A percentile compares a stretch with the other conserved stretches of the same genome.
Conservation (phyloP, 53 echinoderm and acorn worm genomes). For the Patiria pectinifera region DNA sequence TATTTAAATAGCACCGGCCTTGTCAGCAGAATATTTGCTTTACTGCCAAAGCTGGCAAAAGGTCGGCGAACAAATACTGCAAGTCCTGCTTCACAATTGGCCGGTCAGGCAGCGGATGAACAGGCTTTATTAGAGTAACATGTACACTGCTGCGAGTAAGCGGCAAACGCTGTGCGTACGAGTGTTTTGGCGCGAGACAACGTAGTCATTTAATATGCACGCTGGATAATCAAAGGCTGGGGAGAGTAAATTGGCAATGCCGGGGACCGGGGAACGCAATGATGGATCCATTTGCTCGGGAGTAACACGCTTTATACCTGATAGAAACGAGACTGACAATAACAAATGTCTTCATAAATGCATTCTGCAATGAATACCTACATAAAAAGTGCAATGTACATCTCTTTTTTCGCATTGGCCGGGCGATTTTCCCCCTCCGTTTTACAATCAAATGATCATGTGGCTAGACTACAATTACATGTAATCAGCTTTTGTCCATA, state of each 20-base stretch:
- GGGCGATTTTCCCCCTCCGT: no score
- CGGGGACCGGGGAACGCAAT: background rate
- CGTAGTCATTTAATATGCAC: slow-evolving; percentile 12
- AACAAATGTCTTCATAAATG: background rate
- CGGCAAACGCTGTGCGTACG: no score
- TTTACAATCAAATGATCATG: no score
- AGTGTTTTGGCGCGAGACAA: background rate
- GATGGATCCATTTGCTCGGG: background rate
- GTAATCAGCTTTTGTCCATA: no score
- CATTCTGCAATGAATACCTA: background rate
- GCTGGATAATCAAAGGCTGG: background rate
- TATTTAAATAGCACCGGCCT: background rate
- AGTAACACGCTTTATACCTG: background rate
- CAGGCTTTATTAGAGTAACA: background rate
- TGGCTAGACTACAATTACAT: no score
- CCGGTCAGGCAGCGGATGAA: background rate
- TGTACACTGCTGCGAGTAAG: no score
- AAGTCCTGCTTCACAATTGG: background rate
- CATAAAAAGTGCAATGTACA: no score
- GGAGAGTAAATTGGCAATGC: background rate
- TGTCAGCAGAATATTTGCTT: slow-evolving; percentile 21
- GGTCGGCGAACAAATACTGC: background rate
- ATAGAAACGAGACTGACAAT: background rate
- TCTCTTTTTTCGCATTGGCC: no score
- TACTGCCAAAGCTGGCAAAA: background rate